Evolutionary conservation across 2,113 vertebrate species (phyloP).

Genomic region (Abramis brama): DNA sequence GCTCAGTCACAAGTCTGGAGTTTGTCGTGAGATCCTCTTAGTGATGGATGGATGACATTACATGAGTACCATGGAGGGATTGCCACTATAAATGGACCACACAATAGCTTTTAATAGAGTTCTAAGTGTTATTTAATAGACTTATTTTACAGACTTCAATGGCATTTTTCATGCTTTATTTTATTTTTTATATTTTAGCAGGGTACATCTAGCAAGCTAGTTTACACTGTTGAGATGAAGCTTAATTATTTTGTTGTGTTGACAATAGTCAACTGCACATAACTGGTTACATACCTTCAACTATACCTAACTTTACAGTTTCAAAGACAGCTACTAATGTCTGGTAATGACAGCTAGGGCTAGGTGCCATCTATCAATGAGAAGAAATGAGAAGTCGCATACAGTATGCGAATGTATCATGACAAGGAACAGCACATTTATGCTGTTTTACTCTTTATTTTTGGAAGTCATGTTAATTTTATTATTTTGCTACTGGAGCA

Average conservation of each 20-base stretch:
- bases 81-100: neutral
- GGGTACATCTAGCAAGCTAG: too few species aligned
- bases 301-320: neutral
- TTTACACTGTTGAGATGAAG: too few species aligned
- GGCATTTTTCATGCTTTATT: too few species aligned
- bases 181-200: too few species aligned
- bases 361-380: neutral
- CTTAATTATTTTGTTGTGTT: neutral
- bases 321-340: neutral
- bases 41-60: slow-evolving; percentile 30
- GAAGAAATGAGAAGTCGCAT: neutral
- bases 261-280: neutral
- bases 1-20: slow-evolving; percentile 20
- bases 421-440: neutral
- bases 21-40: slow-evolving; percentile 33
- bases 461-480: neutral
- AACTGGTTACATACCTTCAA: neutral
- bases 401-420: neutral
- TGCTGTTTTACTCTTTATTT: neutral
- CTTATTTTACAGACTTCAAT: neutral
- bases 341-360: neutral
- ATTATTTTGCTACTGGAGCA: neutral
- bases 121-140: neutral
- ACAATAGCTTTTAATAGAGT: slow-evolving; percentile 10
- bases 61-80: neutral